Conservation (phyloP, 1,140 invertebrate species). For the Dendroctonus ponderosae region DNA sequence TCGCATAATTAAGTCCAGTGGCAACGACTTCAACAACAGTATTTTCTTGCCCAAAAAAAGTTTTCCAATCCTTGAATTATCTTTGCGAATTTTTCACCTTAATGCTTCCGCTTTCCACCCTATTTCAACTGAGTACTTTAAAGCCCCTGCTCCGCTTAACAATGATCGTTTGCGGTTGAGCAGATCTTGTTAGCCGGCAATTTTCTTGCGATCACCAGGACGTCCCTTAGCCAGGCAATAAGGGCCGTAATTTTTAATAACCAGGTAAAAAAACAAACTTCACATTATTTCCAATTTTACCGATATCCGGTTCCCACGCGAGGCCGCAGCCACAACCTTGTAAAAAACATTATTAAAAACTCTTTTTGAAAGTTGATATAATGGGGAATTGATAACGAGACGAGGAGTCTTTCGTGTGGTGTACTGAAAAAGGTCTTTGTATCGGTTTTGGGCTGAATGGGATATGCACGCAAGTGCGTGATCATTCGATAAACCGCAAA, state of each 20-base stretch:
- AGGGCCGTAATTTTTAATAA: constrained; percentile 29
- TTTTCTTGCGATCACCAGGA: no score
- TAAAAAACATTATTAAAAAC: constrained; percentile 17
- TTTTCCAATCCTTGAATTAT: no score
- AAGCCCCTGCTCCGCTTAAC: no score
- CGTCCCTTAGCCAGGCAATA: background rate
- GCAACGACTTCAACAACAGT: no score
- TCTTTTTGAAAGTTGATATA: constrained; percentile 10
- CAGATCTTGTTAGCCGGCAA: no score
- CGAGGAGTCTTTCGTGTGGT: background rate
- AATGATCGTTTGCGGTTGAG: no score
- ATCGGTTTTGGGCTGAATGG: background rate
- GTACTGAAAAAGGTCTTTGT: constrained; percentile 9
- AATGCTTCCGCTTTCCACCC: no score
- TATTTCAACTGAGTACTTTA: no score
- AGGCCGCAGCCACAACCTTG: constrained; percentile 14
- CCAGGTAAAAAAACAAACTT: constrained; percentile 30
- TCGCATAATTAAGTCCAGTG: no score
- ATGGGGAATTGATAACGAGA: constrained; percentile 1
- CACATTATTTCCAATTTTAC: constrained; percentile 25
- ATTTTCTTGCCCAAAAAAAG: no score
- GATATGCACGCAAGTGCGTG: constrained; percentile 17
- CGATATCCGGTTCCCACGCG: constrained; percentile 31
- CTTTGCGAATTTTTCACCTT: no score
- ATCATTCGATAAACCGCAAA: constrained; percentile 7